Evolutionary conservation across 1,140 invertebrate species (phyloP).

Genomic region (Bilobella aurantiaca): DNA sequence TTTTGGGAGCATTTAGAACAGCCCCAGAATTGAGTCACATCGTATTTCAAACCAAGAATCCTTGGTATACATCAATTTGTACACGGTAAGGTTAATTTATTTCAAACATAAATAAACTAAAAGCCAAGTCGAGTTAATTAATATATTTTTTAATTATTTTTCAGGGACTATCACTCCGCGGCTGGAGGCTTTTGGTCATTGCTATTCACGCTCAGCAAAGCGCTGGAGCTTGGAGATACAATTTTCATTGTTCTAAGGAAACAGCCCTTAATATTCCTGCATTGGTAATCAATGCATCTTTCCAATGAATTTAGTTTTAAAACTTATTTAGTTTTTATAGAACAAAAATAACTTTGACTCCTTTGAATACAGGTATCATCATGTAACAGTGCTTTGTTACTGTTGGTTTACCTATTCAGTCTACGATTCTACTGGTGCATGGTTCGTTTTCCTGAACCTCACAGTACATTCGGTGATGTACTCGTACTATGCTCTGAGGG

Average conservation of each 20-base stretch:
- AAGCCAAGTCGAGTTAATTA: not conserved
- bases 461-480: conserved; percentile 6
- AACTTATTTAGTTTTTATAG: not conserved
- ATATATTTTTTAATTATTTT: not conserved
- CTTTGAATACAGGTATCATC: conserved; percentile 28
- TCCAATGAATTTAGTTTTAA: not conserved
- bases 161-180: not conserved
- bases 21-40: conserved; percentile 77
- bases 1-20: conserved; percentile 76
- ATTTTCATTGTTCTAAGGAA: conserved; percentile 11
- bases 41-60: conserved; percentile 43
- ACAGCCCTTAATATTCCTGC: conserved; percentile 7
- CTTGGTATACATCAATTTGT: not conserved
- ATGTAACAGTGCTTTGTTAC: conserved; percentile 58
- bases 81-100: not conserved
- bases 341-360: not conserved
- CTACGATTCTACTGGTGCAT: conserved; percentile 52
- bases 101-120: not conserved
- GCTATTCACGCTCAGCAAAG: not conserved
- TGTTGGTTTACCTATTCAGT: conserved; percentile 95
- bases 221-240: conserved; percentile 8
- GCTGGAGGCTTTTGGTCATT: not conserved
- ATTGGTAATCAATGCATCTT: conserved; percentile 6
- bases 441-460: conserved; percentile 1
- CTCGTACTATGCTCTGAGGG: not conserved